Base-by-base conservation (phyloP, 2,888 invertebrate genomes). In the Drosophila vallismaia region DNA sequence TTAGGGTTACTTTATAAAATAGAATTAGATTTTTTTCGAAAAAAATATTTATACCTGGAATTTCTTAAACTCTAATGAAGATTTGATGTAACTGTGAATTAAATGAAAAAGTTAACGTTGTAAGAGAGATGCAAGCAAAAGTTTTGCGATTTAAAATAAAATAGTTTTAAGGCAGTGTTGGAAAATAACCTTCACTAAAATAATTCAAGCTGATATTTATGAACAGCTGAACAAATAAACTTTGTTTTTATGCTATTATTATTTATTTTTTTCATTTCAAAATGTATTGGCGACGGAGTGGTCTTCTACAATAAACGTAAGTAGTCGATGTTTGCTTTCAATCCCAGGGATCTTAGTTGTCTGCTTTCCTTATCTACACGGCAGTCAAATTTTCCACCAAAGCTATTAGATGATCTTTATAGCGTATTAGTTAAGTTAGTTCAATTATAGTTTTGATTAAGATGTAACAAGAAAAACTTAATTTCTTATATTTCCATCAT, bases 1-100 rank as follows among this genome's bases (percentile, higher is more conserved):
- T 60, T 71, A 38, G 55, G 38, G 56, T 50, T 67, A 69, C 52
- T 52, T 69, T 71, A 49, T 50, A 54, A 54, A 26, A 51, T 67
- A 66, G 50, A 56, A 71, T 59, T 69, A 62, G 19, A 19, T 19
- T 19, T 76, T 53, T 58, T 64, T 71, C 62, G 63, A 62, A 64
- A 64, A 64, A 53, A 40, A 53, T 12, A 55, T 33, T 67, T 52
- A 53, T 42, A 67, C 52, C 33, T 63, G 33, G 42, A 42, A 51
- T 56, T 59, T 44, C 52, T 62, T 56, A 54, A 45, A 51, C 48
- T 40, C 46, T 54, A 54, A 42, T 51, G 53, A 48, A 62, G 56
- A 62, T 57, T 53, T 42, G 24, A 67, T 24, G 54, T 49, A 55
- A 46, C 31, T 50, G 45, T 31, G 38, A n/a, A 29, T 33, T 29